Evolutionary conservation across 2,888 invertebrate genomes (phyloP).

Genomic region (Ethmia dodecea): DNA sequence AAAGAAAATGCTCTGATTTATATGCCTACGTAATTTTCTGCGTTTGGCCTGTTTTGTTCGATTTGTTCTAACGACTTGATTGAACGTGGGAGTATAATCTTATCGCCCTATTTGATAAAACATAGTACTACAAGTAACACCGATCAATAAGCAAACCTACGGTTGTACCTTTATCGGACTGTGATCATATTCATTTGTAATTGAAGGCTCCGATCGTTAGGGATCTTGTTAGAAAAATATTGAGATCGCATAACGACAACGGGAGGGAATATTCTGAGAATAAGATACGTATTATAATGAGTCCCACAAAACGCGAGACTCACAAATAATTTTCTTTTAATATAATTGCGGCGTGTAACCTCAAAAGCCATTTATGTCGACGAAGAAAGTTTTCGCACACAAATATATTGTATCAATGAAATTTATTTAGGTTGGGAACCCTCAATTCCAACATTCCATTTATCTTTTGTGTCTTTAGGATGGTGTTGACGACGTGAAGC

Average conservation of each 20-base stretch:
- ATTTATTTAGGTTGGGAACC: not conserved
- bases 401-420: not conserved
- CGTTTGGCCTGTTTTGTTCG: constrained; percentile 30
- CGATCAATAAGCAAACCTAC: constrained; percentile 60
- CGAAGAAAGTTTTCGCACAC: not conserved
- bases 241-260: constrained; percentile 2
- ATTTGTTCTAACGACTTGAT: constrained; percentile 37
- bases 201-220: not conserved
- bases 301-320: not conserved
- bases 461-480: constrained; percentile 1
- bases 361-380: constrained; percentile 3
- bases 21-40: too few species aligned
- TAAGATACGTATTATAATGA: too few species aligned
- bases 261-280: too few species aligned
- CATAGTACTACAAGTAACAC: constrained; percentile 27
- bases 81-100: constrained; percentile 53
- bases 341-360: constrained; percentile 1
- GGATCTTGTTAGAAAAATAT: constrained; percentile 1
- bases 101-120: constrained; percentile 63
- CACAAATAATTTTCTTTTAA: not conserved
- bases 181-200: constrained; percentile 1
- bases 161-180: too few species aligned
- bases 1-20: too few species aligned
- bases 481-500: constrained; percentile 3
- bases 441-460: constrained; percentile 10